Conservation (phyloP, 2,113 vertebrate genomes). For the Elanus axillaris region DNA sequence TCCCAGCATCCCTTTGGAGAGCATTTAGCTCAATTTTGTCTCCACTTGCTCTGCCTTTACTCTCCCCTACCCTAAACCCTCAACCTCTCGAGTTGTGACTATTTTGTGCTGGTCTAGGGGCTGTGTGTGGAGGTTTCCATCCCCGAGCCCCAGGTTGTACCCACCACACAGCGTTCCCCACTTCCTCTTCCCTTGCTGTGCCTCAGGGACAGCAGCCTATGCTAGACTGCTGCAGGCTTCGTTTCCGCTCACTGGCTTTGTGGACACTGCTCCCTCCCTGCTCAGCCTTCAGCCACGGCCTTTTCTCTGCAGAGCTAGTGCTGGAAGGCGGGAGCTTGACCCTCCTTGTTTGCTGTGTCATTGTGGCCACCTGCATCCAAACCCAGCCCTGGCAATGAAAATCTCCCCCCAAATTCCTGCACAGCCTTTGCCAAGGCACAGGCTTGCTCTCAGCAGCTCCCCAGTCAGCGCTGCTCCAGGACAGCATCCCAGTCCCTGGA, state of each 20-base stretch:
- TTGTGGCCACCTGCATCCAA: neutral
- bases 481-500: neutral
- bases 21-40: neutral
- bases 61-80: neutral
- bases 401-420: neutral
- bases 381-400: neutral
- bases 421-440: neutral
- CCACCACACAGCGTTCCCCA: accelerated
- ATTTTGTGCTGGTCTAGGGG: neutral
- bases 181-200: neutral
- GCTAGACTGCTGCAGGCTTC: neutral
- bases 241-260: neutral
- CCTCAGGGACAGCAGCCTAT: accelerated
- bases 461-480: neutral
- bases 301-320: neutral
- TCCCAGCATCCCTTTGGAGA: neutral
- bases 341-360: neutral
- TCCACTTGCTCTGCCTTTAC: neutral
- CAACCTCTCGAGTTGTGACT: neutral
- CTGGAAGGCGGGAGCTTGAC: neutral
- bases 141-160: neutral
- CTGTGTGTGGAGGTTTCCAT: accelerated
- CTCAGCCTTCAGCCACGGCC: neutral
- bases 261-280: neutral
- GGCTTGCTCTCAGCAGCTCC: neutral